Evolutionary conservation across 2,797 vertebrate species (phyloP), one percentile per base, ranked within the genome.

Genomic region (Macrochelys suwanniensis): DNA sequence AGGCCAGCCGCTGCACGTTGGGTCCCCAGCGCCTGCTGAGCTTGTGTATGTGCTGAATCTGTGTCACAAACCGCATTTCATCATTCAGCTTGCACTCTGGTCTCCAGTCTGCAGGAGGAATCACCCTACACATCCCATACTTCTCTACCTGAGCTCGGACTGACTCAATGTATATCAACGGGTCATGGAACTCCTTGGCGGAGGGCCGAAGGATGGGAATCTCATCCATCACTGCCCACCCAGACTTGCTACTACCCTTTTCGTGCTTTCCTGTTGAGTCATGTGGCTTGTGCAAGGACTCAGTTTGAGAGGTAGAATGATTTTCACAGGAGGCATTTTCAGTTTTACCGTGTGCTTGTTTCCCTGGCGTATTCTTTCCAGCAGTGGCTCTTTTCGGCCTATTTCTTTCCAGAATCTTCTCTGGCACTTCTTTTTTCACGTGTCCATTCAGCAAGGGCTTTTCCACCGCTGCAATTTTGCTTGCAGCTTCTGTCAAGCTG

Each of bases 51-150:
- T 99, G 99, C 98, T 99, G 99, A 97, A 99, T 99, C 98, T 99
- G 99, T 37, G 99, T 99, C 96, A 99, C 99, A 89, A 99, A 99
- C 89, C 99, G 99, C 99, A 99, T 99, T 98, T 99, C 99, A 47
- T 99, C 99, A 2, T 99, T 99, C 98, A 99, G 99, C 98, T 99
- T 99, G 98, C 99, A 99, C 98, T 99, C 99, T 0, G 99, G 99
- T 97, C 99, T 98, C 99, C 99, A 99, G 98, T 99, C 99, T 6
- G 99, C 92, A 49, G 99, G 99, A 16, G 99, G 99, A 91, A 99
- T 98, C 96, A 99, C 99, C 71, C 99, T 99, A 98, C 99, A 99
- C 98, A 99, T 99, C 91, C 99, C 99, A 54, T 98, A 98, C 89
- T 98, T 98, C 98, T 99, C 99, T n/a, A 99, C 99, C 98, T 98